phyloP scores from a whole-genome alignment of 2,113 vertebrate species.

The Bufo bufo region DNA sequence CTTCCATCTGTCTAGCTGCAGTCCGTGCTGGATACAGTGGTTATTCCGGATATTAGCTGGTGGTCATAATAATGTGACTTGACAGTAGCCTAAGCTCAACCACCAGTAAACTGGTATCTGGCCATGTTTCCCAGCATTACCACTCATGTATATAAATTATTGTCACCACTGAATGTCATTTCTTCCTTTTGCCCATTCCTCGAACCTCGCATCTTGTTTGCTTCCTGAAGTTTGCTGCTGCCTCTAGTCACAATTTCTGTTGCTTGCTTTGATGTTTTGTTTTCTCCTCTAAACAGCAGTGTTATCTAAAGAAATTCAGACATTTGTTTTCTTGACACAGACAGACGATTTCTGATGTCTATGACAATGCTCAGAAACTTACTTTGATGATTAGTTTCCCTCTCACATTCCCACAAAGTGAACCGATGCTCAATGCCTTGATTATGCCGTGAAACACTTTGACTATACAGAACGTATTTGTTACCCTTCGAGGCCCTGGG shows the following conservation, averaged over 20 bases:
- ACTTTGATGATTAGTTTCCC: constrained; percentile 59
- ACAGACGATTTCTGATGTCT: constrained; percentile 53
- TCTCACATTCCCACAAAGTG: constrained; percentile 49
- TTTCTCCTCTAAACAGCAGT: constrained; percentile 46
- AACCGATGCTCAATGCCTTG: constrained; percentile 49
- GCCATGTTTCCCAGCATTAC: not conserved
- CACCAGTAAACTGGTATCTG: not conserved
- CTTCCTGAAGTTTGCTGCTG: constrained; percentile 46
- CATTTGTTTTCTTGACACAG: constrained; percentile 56
- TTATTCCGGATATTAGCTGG: too few relatives aligned
- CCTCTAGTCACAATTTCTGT: constrained; percentile 54
- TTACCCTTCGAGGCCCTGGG: constrained; percentile 45
- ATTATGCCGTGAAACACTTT: constrained; percentile 58
- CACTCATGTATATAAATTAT: not conserved
- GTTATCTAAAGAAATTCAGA: constrained; percentile 60
- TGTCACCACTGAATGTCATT: not conserved
- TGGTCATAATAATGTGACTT: too few relatives aligned
- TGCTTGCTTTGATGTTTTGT: constrained; percentile 54
- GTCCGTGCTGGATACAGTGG: too few relatives aligned
- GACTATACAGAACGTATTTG: constrained; percentile 51
- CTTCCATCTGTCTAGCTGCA: too few relatives aligned
- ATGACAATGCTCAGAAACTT: constrained; percentile 50
- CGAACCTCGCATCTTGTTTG: constrained; percentile 22
- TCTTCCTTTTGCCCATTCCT: not conserved
- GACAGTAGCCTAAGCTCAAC: not conserved